Evolutionary conservation across 2,113 vertebrate species (phyloP), one percentile per base, ranked within the genome.

Genomic region (Mormyrus iriodes): DNA sequence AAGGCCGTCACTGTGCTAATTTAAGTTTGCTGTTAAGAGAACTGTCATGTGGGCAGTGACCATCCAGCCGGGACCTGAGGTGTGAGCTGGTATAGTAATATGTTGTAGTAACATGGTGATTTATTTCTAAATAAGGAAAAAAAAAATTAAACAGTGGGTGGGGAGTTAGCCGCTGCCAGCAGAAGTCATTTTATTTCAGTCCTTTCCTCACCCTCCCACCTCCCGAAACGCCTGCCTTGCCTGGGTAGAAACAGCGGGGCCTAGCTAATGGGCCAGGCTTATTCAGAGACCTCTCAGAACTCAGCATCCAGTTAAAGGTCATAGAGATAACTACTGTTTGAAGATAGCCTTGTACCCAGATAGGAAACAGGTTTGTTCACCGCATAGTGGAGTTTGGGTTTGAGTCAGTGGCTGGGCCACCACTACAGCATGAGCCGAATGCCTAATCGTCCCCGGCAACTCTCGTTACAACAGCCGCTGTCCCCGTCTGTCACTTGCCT

Each of bases 331-430:
- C 85, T 27, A 27, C 27, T 39, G 85, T 86, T 86, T 86, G 85
- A 86, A 86, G 85, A 86, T 53, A 51, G 85, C 85, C 48, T 52
- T 21, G 85, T 51, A 82, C 73, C 39, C 69, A 88, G 88, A 88
- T 19, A 19, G 73, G 73, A 35, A 53, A 61, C 58, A 39, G 44
- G 88, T 24, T 31, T 82, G 88, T 6, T 73, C 35, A 19, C 0
- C 51, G 19, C 88, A 35, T 35, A 49, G 88, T 31, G 3, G 44
- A 76, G 35, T 88, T 88, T 88, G 88, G 48, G 88, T 88, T 83
- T 88, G 88, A 83, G 73, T 88, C 88, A 83, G 52, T 10, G 76
- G 69, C 51, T 21, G 24, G 73, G 88, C 31, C 48, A 51, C 35
- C 21, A 13, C 39, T 17, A 19, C 48, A 53, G 69, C 4, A 35